Conservation (phyloP, 2,113 vertebrate genomes). For the Odobenus rosmarus region DNA sequence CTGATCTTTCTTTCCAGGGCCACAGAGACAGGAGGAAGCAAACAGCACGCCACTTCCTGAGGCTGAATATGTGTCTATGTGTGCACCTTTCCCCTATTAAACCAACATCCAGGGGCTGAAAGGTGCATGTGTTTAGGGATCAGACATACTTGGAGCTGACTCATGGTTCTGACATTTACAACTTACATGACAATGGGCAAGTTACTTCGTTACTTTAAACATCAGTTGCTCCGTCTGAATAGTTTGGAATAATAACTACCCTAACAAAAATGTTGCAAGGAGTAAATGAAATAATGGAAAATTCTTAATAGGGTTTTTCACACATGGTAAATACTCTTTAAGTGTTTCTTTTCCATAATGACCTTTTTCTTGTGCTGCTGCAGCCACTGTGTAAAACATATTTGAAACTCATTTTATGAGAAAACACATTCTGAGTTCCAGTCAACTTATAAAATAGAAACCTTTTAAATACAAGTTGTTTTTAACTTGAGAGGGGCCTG, state of each 20-base stretch:
- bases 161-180: slow-evolving; percentile 46
- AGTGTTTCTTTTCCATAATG: slow-evolving; percentile 51
- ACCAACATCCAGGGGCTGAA: neutral
- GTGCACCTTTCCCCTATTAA: neutral
- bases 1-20: neutral
- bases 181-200: neutral
- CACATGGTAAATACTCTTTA: slow-evolving; percentile 33
- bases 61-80: neutral
- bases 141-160: neutral
- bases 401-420: slow-evolving; percentile 23
- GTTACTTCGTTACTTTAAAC: slow-evolving; percentile 27
- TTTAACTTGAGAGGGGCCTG: neutral
- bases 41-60: neutral
- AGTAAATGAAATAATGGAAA: slow-evolving; percentile 60
- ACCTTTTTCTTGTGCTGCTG: slow-evolving; percentile 52
- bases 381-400: neutral
- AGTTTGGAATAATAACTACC: slow-evolving; percentile 9
- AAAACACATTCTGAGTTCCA: slow-evolving; percentile 32
- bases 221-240: neutral
- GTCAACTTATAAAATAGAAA: slow-evolving; percentile 51
- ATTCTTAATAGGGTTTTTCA: slow-evolving; percentile 59
- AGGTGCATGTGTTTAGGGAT: neutral
- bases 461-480: slow-evolving; percentile 9
- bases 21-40: neutral
- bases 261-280: slow-evolving; percentile 44